Evolutionary conservation across 2,888 invertebrate species (phyloP).

Genomic region (Candidula unifasciata): DNA sequence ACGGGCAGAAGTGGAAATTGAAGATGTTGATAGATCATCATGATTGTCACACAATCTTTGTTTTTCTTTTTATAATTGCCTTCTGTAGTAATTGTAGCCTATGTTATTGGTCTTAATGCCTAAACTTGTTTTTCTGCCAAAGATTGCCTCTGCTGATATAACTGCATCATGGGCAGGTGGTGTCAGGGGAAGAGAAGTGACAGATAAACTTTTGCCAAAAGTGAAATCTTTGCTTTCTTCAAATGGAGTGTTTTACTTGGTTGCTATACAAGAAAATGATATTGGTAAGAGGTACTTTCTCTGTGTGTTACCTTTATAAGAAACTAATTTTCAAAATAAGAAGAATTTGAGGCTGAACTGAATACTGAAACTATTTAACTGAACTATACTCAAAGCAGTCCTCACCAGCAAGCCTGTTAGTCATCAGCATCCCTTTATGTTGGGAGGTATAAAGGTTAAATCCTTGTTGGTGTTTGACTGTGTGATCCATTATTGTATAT

Average conservation of each 20-base stretch:
- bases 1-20: too few species aligned
- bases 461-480: too few species aligned
- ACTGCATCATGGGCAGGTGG: slow-evolving; percentile 81
- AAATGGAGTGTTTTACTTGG: slow-evolving; percentile 89
- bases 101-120: not conserved
- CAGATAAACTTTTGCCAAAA: slow-evolving; percentile 83
- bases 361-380: too few species aligned
- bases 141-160: slow-evolving; percentile 75
- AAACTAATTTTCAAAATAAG: not conserved
- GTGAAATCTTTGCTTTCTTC: slow-evolving; percentile 86
- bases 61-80: too few species aligned
- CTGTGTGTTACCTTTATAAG: slow-evolving; percentile 69
- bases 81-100: too few species aligned
- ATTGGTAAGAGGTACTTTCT: slow-evolving; percentile 60
- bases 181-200: slow-evolving; percentile 82
- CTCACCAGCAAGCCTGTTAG: too few species aligned
- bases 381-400: too few species aligned
- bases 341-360: not conserved
- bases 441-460: too few species aligned
- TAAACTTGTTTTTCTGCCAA: slow-evolving; percentile 26
- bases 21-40: too few species aligned
- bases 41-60: too few species aligned
- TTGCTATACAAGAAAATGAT: slow-evolving; percentile 93
- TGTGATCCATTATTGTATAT: too few species aligned
- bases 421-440: too few species aligned